A percentile compares a stretch with the other conserved stretches of the same genome.
These are phyloP conservation scores for Tetramorium simillimum DNA, from an alignment of 1,140 invertebrate species.

Conservation along the genomic window DNA sequence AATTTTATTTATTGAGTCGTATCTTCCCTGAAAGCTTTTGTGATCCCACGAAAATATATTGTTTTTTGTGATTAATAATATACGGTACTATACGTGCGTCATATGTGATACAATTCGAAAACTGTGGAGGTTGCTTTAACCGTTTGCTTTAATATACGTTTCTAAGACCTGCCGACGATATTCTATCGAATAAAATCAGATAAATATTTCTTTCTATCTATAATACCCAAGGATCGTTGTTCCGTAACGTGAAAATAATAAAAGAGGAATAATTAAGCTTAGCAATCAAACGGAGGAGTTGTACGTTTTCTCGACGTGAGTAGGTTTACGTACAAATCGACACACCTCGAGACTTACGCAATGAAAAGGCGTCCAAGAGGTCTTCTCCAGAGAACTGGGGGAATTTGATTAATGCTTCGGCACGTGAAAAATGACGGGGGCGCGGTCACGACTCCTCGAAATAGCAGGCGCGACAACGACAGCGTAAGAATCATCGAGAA, in stretches of 20 bases:
- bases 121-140: background rate
- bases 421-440: slow-evolving; percentile 64
- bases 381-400: background rate
- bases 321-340: slow-evolving; percentile 25
- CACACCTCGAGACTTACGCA: slow-evolving; percentile 29
- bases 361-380: slow-evolving; percentile 26
- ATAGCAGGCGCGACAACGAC: slow-evolving; percentile 44
- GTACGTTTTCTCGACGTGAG: background rate
- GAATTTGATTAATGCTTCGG: slow-evolving; percentile 70
- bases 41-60: too few relatives aligned
- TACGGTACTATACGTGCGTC: background rate
- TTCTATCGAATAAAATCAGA: slow-evolving; percentile 4
- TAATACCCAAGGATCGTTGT: slow-evolving; percentile 24
- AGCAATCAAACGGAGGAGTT: background rate
- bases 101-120: background rate
- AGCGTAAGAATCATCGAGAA: slow-evolving; percentile 17
- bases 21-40: too few relatives aligned
- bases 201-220: background rate
- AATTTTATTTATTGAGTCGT: too few relatives aligned
- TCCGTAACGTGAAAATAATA: background rate
- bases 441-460: slow-evolving; percentile 34
- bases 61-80: too few relatives aligned
- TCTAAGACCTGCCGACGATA: background rate
- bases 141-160: background rate
- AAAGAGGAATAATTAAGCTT: background rate